Evolutionary conservation across 2,113 vertebrate species (phyloP), one percentile per base, ranked within the genome.

Genomic region (Notothenia rossii): DNA sequence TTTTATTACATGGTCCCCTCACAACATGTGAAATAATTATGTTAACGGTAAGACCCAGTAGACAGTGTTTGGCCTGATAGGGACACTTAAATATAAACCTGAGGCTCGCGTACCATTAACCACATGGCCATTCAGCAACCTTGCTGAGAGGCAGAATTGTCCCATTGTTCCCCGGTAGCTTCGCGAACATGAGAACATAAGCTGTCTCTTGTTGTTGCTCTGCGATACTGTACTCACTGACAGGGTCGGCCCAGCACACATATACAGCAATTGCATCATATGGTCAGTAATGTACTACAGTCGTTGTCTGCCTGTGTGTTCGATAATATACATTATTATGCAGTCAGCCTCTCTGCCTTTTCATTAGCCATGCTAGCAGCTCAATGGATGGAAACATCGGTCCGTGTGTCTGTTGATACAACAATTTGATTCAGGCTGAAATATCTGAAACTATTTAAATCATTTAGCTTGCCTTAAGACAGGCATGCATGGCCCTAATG

Each of bases 51-150:
- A 76, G 49, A 56, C 40, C 12, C 40, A 33, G 61, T 18, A 2
- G 33, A 60, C 29, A n/a, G 60, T 12, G 56, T 45, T 71, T n/a
- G 10, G 61, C 29, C 61, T 78, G n/a, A 81, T 81, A 79, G 75
- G 68, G 76, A 70, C 54, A 56, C 76, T 80, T 74, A 77, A 20
- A 55, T 55, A 10, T 83, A 66, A 77, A 70, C 83, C 82, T 17
- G 33, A 63, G 79, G 86, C 77, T 51, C 43, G 43, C 20, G 61
- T 15, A 55, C 50, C 40, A 64, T 79, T 64, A 53, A 13, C 60
- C 75, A 81, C 71, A 68, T 46, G 66, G 51, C 75, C 36, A 67
- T 86, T 87, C 75, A 73, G 69, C 55, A 76, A 75, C 85, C 77
- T 84, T 85, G 86, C 85, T 84, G 46, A 48, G 70, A 72, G 75